Evolutionary conservation across 2,797 vertebrate species (phyloP).

Genomic region (Parambassis ranga): DNA sequence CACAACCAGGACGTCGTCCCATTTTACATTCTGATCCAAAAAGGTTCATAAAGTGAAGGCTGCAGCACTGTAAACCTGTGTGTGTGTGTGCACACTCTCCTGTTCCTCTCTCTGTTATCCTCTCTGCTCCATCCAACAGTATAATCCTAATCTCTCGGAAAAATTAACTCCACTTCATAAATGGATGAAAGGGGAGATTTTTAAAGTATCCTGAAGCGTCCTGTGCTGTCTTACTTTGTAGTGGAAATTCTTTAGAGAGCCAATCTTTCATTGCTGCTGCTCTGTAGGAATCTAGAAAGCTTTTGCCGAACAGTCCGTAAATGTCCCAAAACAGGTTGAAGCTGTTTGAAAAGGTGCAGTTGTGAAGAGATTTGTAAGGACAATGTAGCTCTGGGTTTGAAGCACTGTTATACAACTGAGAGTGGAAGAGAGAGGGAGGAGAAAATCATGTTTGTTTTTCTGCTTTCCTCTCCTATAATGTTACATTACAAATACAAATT

Average conservation of each 20-base stretch:
- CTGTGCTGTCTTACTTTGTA: constrained; percentile 17
- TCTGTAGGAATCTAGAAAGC: constrained; percentile 22
- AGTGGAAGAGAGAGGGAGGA: background rate
- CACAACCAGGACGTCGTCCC: constrained; percentile 7
- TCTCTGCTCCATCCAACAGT: background rate
- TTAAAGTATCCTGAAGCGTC: constrained; percentile 8
- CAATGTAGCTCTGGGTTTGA: constrained; percentile 25
- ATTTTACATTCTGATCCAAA: constrained; percentile 15
- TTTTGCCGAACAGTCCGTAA: constrained; percentile 22
- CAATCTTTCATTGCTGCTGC: constrained; percentile 17
- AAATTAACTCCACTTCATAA: constrained; percentile 28
- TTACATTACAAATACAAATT: constrained; percentile 34
- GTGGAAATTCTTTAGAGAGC: constrained; percentile 11
- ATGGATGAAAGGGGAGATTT: constrained; percentile 27
- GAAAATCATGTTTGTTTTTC: constrained; percentile 7
- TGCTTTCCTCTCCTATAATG: background rate
- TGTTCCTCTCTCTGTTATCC: constrained; percentile 3
- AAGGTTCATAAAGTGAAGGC: background rate
- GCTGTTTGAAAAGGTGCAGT: constrained; percentile 26
- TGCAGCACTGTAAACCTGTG: constrained; percentile 7
- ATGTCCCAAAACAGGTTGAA: constrained; percentile 18
- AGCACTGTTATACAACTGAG: constrained; percentile 32
- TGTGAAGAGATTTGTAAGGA: constrained; percentile 26
- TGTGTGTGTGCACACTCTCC: background rate
- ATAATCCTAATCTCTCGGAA: constrained; percentile 54